Base-by-base conservation (phyloP, 2,113 vertebrate species). In the Diglossa brunneiventris region DNA sequence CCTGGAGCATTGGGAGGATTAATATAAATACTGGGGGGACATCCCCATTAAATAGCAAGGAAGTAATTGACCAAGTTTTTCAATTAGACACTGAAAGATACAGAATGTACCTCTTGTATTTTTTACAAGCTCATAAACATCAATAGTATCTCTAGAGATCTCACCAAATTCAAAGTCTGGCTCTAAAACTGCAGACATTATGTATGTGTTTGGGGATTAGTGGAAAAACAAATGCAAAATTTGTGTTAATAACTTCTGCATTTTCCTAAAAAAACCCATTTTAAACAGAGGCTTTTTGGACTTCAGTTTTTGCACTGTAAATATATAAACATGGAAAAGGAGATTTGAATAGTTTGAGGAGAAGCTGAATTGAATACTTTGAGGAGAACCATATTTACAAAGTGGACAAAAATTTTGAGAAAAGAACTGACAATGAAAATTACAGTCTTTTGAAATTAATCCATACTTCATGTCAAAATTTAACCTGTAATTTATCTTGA, bases 71-170 rank as follows among this genome's bases (percentile, higher is more conserved):
- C 15, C 22, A 26, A 8, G 28, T 66, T 76, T 93, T 66, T 83
- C 27, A 68, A 69, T 75, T 49, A 77, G 8, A 7, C 18, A 47
- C 9, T 37, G 26, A 82, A 76, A 69, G 2, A 7, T 44, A 59
- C 10, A 37, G 22, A 53, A 92, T 2, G 0, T 30, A 56, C 9
- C 0, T 0, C 50, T 1, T 35, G 11, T 42, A n/a, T 77, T 78
- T 87, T 83, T 74, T 39, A 62, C 12, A 81, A 19, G 6, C 15
- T 92, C 24, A 46, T 55, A 72, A 37, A 22, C 15, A 42, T 6
- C 30, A 49, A 18, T 15, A 16, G 27, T 35, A 44, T n/a, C 31
- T 76, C 26, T 47, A 21, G 17, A 66, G 5, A 49, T 49, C 16
- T 63, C 37, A 88, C 3, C 4, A 73, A 55, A 59, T 37, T 64